Base-by-base conservation (phyloP, 2,113 vertebrate species). In the Jacana jacana region DNA sequence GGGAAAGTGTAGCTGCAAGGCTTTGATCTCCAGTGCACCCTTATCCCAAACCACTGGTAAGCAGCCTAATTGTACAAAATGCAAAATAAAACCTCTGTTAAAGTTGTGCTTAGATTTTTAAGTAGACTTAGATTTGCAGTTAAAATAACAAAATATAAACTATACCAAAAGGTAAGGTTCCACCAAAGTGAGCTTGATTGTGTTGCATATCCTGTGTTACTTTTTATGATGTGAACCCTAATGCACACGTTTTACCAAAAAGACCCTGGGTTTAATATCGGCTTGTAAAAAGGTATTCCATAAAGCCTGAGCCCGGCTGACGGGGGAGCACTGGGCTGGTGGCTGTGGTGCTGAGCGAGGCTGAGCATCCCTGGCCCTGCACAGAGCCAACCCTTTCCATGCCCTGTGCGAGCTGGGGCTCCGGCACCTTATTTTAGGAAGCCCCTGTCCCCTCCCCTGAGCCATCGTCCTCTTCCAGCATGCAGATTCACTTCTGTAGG, bases 391-490 rank as follows among this genome's bases (percentile, higher is more conserved):
- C 17, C 27, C 51, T 52, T 44, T 31, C 30, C 65, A 9, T 1
- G 2, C 2, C 51, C 40, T 14, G 7, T 13, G 33, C 1, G 9
- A 61, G 12, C 0, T 1, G 3, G 8, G 15, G 44, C 68, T 46
- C 40, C 2, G 3, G 30, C 27, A 71, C 16, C 54, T 40, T 16
- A 1, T 8, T 52, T 75, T 42, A 46, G 58, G 58, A 76, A 64
- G 66, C 52, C 16, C 11, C 33, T 70, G 61, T 17, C 15, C 7
- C 30, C 16, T n/a, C n/a, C 2, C 0, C 44, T 40, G 49, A 44
- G 33, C 44, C 3, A 3, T 9, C 55, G 44, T 17, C 54, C 69
- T 44, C 39, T 81, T 35, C 64, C n/a, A 40, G 39, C 13, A 5
- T 1, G 31, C 8, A 12, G 46, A 4, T 25, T 63, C 31, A 4